Evolutionary conservation across 2,888 invertebrate genomes (phyloP).

Genomic region (Drosophila bunnanda): DNA sequence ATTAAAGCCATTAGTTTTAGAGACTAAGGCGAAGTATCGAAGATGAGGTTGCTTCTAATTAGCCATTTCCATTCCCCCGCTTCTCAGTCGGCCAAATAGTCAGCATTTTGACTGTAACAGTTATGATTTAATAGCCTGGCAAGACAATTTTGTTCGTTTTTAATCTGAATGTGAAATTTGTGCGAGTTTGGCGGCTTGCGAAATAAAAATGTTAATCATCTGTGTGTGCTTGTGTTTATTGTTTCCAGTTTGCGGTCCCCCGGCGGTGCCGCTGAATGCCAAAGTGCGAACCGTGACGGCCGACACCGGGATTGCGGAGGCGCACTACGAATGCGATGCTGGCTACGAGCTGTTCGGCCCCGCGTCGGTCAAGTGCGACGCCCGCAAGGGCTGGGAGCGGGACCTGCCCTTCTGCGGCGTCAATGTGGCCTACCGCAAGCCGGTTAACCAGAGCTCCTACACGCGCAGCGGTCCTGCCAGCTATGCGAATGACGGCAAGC

Average conservation of each 20-base stretch:
- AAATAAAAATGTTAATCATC: slow-evolving; percentile 12
- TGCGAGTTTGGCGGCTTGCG: slow-evolving; percentile 8
- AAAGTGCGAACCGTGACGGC: slow-evolving; percentile 86
- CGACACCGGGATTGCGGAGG: slow-evolving; percentile 86
- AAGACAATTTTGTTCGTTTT: slow-evolving; percentile 6
- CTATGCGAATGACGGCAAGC: slow-evolving; percentile 95
- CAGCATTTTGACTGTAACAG: not conserved
- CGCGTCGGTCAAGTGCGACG: slow-evolving; percentile 89
- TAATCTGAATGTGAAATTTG: slow-evolving; percentile 11
- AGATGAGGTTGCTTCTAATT: slow-evolving; percentile 6
- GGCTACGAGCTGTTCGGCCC: slow-evolving; percentile 95
- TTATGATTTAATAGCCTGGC: slow-evolving; percentile 14
- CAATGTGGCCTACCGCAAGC: slow-evolving; percentile 93
- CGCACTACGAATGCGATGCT: slow-evolving; percentile 93
- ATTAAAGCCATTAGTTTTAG: not conserved
- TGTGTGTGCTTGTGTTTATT: slow-evolving; percentile 14
- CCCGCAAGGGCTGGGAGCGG: slow-evolving; percentile 91
- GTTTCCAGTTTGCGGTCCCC: slow-evolving; percentile 89
- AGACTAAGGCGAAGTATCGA: not conserved
- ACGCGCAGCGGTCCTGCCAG: slow-evolving; percentile 92
- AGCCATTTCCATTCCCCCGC: not conserved
- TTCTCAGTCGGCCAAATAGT: not conserved
- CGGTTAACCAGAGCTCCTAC: slow-evolving; percentile 95
- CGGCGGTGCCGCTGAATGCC: slow-evolving; percentile 93
- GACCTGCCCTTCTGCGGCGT: slow-evolving; percentile 95